Evolutionary conservation across 1,140 invertebrate species (phyloP).

Genomic region (Cherax destructor): DNA sequence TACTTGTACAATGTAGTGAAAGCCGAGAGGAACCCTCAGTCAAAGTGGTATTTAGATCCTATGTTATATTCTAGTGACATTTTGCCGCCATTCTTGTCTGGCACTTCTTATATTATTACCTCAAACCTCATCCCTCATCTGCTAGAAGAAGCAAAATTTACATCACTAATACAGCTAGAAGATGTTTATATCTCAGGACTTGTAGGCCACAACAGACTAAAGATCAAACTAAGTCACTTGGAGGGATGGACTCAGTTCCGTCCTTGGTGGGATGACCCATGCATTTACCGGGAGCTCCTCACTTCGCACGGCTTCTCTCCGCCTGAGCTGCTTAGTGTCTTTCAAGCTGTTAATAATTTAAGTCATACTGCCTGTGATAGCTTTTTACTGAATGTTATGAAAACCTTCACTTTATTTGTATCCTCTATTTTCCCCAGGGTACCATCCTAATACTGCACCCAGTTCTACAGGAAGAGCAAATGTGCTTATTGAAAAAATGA

Average conservation of each 20-base stretch:
- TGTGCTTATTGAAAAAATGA: too few species aligned
- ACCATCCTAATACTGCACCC: not conserved
- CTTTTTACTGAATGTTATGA: not conserved
- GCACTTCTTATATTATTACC: slow-evolving; percentile 73
- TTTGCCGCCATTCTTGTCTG: slow-evolving; percentile 73
- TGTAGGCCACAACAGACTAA: slow-evolving; percentile 44
- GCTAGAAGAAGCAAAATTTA: slow-evolving; percentile 70
- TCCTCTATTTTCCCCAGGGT: slow-evolving; percentile 26
- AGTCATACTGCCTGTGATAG: slow-evolving; percentile 1
- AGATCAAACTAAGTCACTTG: slow-evolving; percentile 39
- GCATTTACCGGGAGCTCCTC: slow-evolving; percentile 6
- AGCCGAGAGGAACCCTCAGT: slow-evolving; percentile 42
- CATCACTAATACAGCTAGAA: slow-evolving; percentile 75
- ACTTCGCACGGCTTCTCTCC: slow-evolving; percentile 57
- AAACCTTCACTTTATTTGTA: slow-evolving; percentile 6
- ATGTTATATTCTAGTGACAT: slow-evolving; percentile 63
- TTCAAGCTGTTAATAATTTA: not conserved
- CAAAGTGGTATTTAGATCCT: slow-evolving; percentile 60
- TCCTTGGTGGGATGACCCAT: slow-evolving; percentile 35
- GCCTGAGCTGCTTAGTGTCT: slow-evolving; percentile 5
- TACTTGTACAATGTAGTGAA: slow-evolving; percentile 51
- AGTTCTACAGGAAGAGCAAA: too few species aligned
- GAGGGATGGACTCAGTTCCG: slow-evolving; percentile 42
- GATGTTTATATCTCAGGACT: slow-evolving; percentile 77
- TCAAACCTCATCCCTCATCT: slow-evolving; percentile 68